Evolutionary conservation across 2,888 invertebrate species (phyloP), one percentile per base, ranked within the genome.

Genomic region (Lycia hirtaria): DNA sequence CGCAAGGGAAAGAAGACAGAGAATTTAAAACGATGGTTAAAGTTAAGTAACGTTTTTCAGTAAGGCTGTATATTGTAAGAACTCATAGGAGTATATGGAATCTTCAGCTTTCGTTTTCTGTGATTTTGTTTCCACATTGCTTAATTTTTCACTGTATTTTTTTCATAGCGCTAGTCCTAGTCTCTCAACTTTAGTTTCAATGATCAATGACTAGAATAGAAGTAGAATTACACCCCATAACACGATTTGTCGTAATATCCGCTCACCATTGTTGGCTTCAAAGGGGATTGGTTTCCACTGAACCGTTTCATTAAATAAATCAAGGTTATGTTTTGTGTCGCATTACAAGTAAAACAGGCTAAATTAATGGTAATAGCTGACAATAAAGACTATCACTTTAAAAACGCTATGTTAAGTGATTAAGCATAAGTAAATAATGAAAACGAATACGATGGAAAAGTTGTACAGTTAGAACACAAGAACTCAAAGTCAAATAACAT

Each of bases 161-260:
- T 40, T 22, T 22, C 24, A 40, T 5, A 24, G 7, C 40, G 14
- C 4, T 4, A 3, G 0, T 6, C 3, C 14, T n/a, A 20, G 19
- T n/a, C 15, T 22, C 4, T 15, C 40, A 19, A n/a, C 15, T 49
- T 14, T 32, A 14, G 10, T 22, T 30, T 6, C n/a, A 50, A 32
- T 44, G 47, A 47, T 38, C 48, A 48, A 55, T 44, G 37, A 56
- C 5, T 35, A 26, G 26, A 26, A 41, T 28, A 41, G 26, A 41
- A 28, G 40, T 40, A 40, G 19, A 35, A 44, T 30, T 37, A 28
- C 44, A 50, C 50, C 50, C 50, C n/a, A 50, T 40, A 26, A 26
- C 32, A 32, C 41, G 15, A 47, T 43, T 57, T 52, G 26, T 38
- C 12, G 40, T 40, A 57, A 57, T 52, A 30, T 57, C 57, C 57